A percentile compares a stretch with the other conserved stretches of the same genome.
Conservation (phyloP, 2,797 vertebrate species). For the Catostomus latipinnis region DNA sequence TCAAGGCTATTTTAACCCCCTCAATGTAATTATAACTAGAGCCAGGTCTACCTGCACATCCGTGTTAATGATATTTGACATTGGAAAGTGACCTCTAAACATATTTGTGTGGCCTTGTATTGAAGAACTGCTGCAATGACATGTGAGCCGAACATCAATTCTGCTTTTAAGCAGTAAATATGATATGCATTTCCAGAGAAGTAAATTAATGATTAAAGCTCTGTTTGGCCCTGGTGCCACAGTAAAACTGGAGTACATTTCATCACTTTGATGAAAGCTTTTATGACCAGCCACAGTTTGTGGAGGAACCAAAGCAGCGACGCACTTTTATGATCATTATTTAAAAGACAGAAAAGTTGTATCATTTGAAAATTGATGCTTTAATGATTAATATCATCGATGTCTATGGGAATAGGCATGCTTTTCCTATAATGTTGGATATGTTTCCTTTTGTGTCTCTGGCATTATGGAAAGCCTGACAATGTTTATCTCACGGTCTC, state of each 20-base stretch:
- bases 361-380: slow-evolving; percentile 54
- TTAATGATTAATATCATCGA: slow-evolving; percentile 54
- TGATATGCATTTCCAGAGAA: slow-evolving; percentile 57
- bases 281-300: slow-evolving; percentile 33
- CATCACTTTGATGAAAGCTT: slow-evolving; percentile 59
- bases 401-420: slow-evolving; percentile 29
- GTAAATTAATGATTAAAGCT: slow-evolving; percentile 59
- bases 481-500: slow-evolving; percentile 30
- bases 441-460: background rate
- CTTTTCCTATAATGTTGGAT: slow-evolving; percentile 40
- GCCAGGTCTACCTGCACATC: slow-evolving; percentile 50
- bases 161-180: slow-evolving; percentile 61
- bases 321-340: slow-evolving; percentile 49
- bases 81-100: slow-evolving; percentile 56
- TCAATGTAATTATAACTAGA: slow-evolving; percentile 51
- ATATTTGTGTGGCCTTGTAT: slow-evolving; percentile 51
- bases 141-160: slow-evolving; percentile 61
- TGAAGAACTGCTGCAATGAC: slow-evolving; percentile 53
- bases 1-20: slow-evolving; percentile 36
- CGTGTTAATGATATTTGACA: slow-evolving; percentile 55
- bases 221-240: slow-evolving; percentile 45
- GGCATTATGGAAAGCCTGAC: slow-evolving; percentile 1
- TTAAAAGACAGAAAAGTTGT: slow-evolving; percentile 57
- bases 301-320: slow-evolving; percentile 34
- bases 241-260: slow-evolving; percentile 47